phyloP scores from a whole-genome alignment of 2,888 invertebrate species.

The Chironomus tentans region DNA sequence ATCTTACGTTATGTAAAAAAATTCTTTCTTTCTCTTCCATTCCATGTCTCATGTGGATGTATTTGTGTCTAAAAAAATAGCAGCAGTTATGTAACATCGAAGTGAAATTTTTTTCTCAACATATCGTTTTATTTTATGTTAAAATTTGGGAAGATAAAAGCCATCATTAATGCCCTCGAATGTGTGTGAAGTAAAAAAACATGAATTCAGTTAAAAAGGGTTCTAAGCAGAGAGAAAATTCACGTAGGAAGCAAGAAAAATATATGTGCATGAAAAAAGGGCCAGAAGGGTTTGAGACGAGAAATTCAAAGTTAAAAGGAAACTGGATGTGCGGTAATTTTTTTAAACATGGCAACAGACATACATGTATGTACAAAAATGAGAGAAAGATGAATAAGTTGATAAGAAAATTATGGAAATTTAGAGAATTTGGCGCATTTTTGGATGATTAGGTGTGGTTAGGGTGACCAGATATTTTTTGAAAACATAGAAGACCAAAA shows the following conservation, averaged over 20 bases:
- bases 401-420: not conserved
- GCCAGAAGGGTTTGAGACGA: too few relatives aligned
- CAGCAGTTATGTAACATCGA: not conserved
- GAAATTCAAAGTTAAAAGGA: not conserved
- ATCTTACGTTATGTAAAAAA: not conserved
- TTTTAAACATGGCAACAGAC: slow-evolving; percentile 23
- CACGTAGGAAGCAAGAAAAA: too few relatives aligned
- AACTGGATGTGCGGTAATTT: slow-evolving; percentile 3
- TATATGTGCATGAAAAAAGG: too few relatives aligned
- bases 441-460: too few relatives aligned
- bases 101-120: not conserved
- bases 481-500: too few relatives aligned
- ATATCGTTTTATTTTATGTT: slow-evolving; percentile 4
- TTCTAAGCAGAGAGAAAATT: not conserved
- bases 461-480: too few relatives aligned
- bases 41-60: too few relatives aligned
- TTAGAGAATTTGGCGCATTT: too few relatives aligned
- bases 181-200: not conserved
- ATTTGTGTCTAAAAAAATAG: too few relatives aligned
- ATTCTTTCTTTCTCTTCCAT: too few relatives aligned
- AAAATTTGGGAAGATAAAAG: slow-evolving; percentile 17
- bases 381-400: not conserved
- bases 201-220: not conserved
- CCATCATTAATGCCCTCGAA: slow-evolving; percentile 21
- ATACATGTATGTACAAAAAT: not conserved